phyloP scores from a whole-genome alignment of 1,140 invertebrate genomes.

The Brachionus paranguensis region DNA sequence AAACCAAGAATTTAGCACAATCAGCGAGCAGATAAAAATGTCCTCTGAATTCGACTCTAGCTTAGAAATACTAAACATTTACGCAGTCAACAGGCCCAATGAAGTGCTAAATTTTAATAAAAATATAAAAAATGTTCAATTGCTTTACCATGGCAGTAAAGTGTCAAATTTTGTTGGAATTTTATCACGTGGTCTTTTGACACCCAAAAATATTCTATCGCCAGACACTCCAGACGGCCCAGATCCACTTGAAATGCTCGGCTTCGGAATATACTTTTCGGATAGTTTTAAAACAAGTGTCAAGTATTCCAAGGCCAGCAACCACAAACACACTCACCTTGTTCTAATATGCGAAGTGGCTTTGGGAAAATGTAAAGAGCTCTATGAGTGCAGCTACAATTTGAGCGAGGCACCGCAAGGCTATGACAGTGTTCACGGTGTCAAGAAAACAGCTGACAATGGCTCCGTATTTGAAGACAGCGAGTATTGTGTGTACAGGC shows the following conservation, averaged over 20 bases:
- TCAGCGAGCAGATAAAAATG: conserved; percentile 42
- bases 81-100: conserved; percentile 44
- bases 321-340: conserved; percentile 44
- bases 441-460: conserved; percentile 42
- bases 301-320: background rate
- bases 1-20: conserved; percentile 41
- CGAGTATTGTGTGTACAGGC: conserved; percentile 52
- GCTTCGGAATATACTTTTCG: conserved; percentile 54
- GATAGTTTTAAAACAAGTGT: conserved; percentile 46
- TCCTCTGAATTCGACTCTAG: conserved; percentile 42
- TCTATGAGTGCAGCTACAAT: background rate
- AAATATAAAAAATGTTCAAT: conserved; percentile 39
- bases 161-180: conserved; percentile 52
- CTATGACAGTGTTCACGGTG: conserved; percentile 51
- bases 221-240: conserved; percentile 49
- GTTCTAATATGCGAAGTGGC: conserved; percentile 52
- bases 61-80: conserved; percentile 45
- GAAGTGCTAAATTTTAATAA: conserved; percentile 45
- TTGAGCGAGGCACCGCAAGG: conserved; percentile 46
- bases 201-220: conserved; percentile 47
- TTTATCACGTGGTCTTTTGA: conserved; percentile 50
- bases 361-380: conserved; percentile 46
- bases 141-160: conserved; percentile 50
- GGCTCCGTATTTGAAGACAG: conserved; percentile 49
- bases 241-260: conserved; percentile 44